Evolutionary conservation across 1,140 invertebrate species (phyloP), one percentile per base, ranked within the genome.

Genomic region (Babylonia areolata): DNA sequence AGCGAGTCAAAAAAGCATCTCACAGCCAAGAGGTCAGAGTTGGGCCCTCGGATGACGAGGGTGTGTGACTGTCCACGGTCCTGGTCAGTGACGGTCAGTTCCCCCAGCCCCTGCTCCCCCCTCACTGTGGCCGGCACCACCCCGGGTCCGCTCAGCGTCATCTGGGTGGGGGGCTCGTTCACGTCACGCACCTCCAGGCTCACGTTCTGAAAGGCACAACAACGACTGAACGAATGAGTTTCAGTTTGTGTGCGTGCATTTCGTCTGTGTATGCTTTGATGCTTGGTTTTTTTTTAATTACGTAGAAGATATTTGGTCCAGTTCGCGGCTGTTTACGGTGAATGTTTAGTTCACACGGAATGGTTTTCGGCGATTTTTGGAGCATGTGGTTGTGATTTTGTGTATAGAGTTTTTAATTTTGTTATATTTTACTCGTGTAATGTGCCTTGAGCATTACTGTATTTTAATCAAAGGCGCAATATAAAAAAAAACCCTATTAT

Each of bases 1-100:
- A n/a, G n/a, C n/a, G n/a, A n/a, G n/a, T n/a, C n/a, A n/a, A n/a
- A n/a, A n/a, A n/a, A n/a, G n/a, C n/a, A n/a, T 6, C 46, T 81
- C 80, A 90, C 91, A 87, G 87, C 81, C 11, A 92, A 39, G 1
- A 92, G 35, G 75, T 92, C 90, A 33, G 90, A 90, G 86, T 92
- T 89, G 31, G 85, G 80, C 58, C 90, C 90, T 33, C 51, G 78
- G 17, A 89, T 78, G 17, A 39, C 78, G 39, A 89, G 88, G 28
- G 87, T 84, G 80, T 90, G 89, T 31, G 82, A 80, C 78, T 92
- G 91, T n/a, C 86, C 85, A 2, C 77, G 5, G 54, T 92, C 91
- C 54, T 87, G 87, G 83, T 92, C 91, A 31, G 83, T 71, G 17
- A 85, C 90, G 12, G 79, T 37, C 1, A 92, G 58, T 31, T 51